Percentiles rank a stretch among this genome's conserved stretches.
Conservation (phyloP, 1,140 invertebrate genomes). For the Panagrolaimus sp. region DNA sequence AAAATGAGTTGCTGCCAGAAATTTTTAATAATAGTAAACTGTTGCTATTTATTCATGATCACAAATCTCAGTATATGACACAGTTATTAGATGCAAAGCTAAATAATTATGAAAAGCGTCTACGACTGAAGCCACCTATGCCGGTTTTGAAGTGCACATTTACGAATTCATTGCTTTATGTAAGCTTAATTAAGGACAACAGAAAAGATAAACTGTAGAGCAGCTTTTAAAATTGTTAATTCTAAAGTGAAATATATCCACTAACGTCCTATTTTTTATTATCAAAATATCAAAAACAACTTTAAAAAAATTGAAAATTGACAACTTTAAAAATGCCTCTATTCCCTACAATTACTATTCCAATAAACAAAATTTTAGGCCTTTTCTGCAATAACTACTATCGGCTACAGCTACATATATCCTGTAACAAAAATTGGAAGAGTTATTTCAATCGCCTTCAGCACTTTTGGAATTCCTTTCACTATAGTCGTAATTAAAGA, state of each 20-base stretch:
- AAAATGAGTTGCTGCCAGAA: neutral
- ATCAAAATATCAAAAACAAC: too few species aligned
- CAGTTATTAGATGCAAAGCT: neutral
- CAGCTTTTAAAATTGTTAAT: too few species aligned
- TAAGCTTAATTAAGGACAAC: too few species aligned
- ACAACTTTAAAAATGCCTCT: too few species aligned
- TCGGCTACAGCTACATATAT: constrained; percentile 12
- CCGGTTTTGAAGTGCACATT: neutral
- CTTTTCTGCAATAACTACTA: neutral
- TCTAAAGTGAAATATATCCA: too few species aligned
- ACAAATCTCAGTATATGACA: constrained; percentile 11
- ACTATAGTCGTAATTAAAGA: constrained; percentile 5
- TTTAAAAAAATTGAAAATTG: too few species aligned
- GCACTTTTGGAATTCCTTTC: neutral
- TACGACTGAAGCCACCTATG: neutral
- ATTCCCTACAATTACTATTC: too few species aligned
- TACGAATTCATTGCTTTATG: constrained; percentile 2
- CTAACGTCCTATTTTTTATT: too few species aligned
- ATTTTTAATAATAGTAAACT: constrained; percentile 10
- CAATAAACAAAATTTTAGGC: neutral
- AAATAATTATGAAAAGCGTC: neutral
- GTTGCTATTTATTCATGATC: constrained; percentile 2
- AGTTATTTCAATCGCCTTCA: neutral
- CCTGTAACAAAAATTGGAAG: constrained; percentile 11
- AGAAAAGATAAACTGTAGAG: too few species aligned